Percentiles rank a stretch among this genome's conserved stretches.
Evolutionary conservation across 1,140 invertebrate species (phyloP).

Genomic region (Platorchestia sp.): DNA sequence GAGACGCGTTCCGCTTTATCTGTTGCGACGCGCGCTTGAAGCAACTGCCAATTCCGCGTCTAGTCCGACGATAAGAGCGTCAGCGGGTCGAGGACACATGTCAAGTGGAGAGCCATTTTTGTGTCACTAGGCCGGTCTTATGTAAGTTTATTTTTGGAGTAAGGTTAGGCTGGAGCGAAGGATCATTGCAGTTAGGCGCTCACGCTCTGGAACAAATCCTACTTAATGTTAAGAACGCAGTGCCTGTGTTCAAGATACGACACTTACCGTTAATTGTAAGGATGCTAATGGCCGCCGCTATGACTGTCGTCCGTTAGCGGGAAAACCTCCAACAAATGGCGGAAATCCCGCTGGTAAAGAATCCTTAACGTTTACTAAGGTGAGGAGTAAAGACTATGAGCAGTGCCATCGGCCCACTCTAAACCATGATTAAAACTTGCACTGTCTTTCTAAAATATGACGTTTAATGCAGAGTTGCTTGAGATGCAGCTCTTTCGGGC

Average conservation of each 20-base stretch:
- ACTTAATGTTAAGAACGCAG: constrained; percentile 21
- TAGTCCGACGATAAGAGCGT: neutral
- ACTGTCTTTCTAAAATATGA: constrained; percentile 2
- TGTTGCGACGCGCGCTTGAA: neutral
- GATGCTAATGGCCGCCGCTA: constrained; percentile 47
- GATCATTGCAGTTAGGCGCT: constrained; percentile 49
- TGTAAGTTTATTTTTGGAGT: constrained; percentile 4
- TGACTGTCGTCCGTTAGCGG: constrained; percentile 50
- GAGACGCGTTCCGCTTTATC: neutral
- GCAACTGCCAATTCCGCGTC: neutral
- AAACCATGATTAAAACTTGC: constrained; percentile 34
- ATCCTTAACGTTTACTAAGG: constrained; percentile 54
- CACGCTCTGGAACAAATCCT: constrained; percentile 35
- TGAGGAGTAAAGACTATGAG: constrained; percentile 52
- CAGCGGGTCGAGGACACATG: neutral
- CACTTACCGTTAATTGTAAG: constrained; percentile 53
- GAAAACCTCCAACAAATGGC: constrained; percentile 44
- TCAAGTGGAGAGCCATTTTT: neutral
- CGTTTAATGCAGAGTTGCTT: neutral
- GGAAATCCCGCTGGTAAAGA: constrained; percentile 49
- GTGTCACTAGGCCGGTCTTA: neutral
- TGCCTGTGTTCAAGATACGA: constrained; percentile 44
- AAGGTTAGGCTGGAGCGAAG: constrained; percentile 31
- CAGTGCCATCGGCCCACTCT: neutral
- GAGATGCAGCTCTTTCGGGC: neutral